Base-by-base conservation (phyloP, 2,888 invertebrate genomes). In the Noctua pronuba region DNA sequence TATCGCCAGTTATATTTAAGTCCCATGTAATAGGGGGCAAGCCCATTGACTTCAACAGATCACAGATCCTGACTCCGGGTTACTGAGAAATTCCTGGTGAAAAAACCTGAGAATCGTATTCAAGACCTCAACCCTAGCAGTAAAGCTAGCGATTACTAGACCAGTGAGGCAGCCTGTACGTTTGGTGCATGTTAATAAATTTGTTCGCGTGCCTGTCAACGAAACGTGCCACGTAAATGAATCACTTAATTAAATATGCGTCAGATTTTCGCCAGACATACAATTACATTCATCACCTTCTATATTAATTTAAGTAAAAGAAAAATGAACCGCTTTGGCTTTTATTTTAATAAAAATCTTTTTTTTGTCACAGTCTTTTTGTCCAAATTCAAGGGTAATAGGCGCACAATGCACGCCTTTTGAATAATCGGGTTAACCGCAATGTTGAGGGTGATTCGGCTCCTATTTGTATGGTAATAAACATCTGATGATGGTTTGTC, bases 381-480 rank as follows among this genome's bases (percentile, higher is more conserved):
- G 65, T 46, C 44, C n/a, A 77, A 75, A 52, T 80, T 66, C 41
- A 11, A 35, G n/a, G 13, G 13, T 81, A 71, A 67, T 80, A 74
- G 73, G 41, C 69, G 38, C 72, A 74, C 66, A n/a, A 77, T 76
- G 68, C 73, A 67, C 77, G 76, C 38, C 41, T 71, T 67, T 75
- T 58, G 68, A 77, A 76, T 85, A 81, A 84, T 80, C 64, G 44
- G 11, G 73, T 83, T 79, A 76, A 81, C 86, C 73, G n/a, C 70
- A 80, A 80, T 76, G 68, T 80, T 77, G 76, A 71, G 58, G 69
- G 67, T 76, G 65, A 67, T 68, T 38, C 44, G 44, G 68, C 70
- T 76, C 72, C 83, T 80, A 90, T 90, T 88, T 89, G 84, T 88
- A 90, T 90, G 90, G 44, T 81, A 90, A 90, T 88, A 75, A 79